phyloP scores from a whole-genome alignment of 2,888 invertebrate genomes.

The Sphaeridia pumilis region DNA sequence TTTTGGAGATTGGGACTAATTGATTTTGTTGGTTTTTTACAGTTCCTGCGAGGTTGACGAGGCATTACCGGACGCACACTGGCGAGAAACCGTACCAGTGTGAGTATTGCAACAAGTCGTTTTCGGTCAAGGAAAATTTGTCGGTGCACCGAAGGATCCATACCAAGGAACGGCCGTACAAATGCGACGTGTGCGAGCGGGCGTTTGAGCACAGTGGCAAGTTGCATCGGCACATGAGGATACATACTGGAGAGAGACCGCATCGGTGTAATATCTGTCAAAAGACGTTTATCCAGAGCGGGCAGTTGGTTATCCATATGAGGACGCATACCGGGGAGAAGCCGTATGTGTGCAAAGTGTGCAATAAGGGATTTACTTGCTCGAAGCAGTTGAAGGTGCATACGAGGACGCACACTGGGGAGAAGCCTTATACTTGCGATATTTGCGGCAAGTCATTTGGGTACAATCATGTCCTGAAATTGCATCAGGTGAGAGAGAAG shows the following conservation, averaged over 20 bases:
- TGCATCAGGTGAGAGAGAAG: slow-evolving; percentile 46
- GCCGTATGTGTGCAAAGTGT: slow-evolving; percentile 61
- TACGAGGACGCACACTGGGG: slow-evolving; percentile 80
- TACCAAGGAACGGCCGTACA: slow-evolving; percentile 81
- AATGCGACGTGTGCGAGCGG: slow-evolving; percentile 74
- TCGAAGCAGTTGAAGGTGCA: slow-evolving; percentile 85
- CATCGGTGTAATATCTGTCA: slow-evolving; percentile 78
- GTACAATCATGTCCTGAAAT: slow-evolving; percentile 78
- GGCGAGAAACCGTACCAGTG: slow-evolving; percentile 84
- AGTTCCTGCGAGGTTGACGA: slow-evolving; percentile 69
- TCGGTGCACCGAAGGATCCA: slow-evolving; percentile 79
- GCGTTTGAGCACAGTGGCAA: slow-evolving; percentile 87
- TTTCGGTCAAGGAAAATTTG: slow-evolving; percentile 83
- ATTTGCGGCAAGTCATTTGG: slow-evolving; percentile 83
- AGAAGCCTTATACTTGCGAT: slow-evolving; percentile 81
- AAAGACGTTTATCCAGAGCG: slow-evolving; percentile 83
- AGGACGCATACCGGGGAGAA: slow-evolving; percentile 63
- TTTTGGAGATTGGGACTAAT: neutral
- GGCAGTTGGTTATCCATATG: slow-evolving; percentile 81
- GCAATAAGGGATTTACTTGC: slow-evolving; percentile 82
- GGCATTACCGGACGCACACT: slow-evolving; percentile 80
- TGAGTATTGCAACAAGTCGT: slow-evolving; percentile 83
- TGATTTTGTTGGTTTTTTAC: neutral
- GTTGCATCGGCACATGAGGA: slow-evolving; percentile 77
- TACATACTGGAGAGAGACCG: slow-evolving; percentile 80